phyloP scores from a whole-genome alignment of 2,113 vertebrate genomes.

The Tamias sibiricus region DNA sequence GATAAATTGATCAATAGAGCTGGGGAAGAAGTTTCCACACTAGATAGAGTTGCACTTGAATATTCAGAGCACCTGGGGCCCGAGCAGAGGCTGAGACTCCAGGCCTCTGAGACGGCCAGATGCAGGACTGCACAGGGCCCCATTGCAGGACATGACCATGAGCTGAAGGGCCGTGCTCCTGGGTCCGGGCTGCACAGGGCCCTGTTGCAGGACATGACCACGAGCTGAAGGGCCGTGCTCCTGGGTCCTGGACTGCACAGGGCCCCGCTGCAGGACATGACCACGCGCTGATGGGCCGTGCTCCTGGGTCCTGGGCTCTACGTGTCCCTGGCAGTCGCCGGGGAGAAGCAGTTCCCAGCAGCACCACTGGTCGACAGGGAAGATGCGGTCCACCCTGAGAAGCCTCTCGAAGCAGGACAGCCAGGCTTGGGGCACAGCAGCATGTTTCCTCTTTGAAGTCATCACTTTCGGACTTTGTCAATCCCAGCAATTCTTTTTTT shows the following conservation, averaged over 20 bases:
- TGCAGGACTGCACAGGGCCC: rapidly evolving
- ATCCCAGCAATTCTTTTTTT: not conserved
- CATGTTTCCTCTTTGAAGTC: not conserved
- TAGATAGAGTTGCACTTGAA: not conserved
- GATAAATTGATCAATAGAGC: not conserved
- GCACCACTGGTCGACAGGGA: rapidly evolving
- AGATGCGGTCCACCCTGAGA: rapidly evolving
- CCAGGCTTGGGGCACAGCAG: rapidly evolving
- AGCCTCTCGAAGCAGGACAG: rapidly evolving
- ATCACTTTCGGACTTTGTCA: not conserved
- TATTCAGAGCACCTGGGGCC: not conserved
- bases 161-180: too few species aligned
- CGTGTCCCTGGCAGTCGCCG: rapidly evolving
- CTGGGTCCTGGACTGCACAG: too few species aligned
- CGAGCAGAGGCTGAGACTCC: rapidly evolving
- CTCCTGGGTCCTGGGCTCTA: rapidly evolving
- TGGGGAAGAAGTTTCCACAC: not conserved
- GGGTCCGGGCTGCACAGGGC: too few species aligned
- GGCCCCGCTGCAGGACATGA: too few species aligned
- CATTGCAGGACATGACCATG: rapidly evolving
- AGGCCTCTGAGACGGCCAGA: rapidly evolving
- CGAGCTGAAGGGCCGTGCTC: too few species aligned
- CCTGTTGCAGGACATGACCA: too few species aligned
- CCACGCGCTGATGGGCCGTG: too few species aligned
- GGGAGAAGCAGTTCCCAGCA: too few species aligned